Evolutionary conservation across 2,888 invertebrate species (phyloP).

Genomic region (Lithosia quadra): DNA sequence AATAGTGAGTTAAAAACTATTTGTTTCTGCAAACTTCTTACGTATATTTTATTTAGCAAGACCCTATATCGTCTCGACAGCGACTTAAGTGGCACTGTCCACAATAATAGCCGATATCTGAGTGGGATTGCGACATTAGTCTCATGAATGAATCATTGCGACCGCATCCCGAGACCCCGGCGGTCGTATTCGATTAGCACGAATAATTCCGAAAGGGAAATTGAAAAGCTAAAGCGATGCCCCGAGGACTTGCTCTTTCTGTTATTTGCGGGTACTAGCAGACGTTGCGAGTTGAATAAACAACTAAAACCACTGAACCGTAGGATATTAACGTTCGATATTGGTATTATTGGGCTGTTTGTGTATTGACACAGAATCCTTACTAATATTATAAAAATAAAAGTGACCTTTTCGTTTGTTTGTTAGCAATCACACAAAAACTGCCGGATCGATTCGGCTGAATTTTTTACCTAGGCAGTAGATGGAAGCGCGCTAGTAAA

Average conservation of each 20-base stretch:
- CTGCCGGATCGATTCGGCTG: no score
- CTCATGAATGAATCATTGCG: constrained; percentile 86
- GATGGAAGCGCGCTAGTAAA: no score
- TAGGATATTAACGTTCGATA: constrained; percentile 57
- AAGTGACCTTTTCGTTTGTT: constrained; percentile 16
- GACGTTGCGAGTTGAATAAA: constrained; percentile 74
- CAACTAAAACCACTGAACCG: constrained; percentile 67
- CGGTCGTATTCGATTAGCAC: constrained; percentile 86
- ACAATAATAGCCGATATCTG: constrained; percentile 75
- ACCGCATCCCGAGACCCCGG: constrained; percentile 73
- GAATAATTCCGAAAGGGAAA: constrained; percentile 87
- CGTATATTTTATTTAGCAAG: constrained; percentile 12
- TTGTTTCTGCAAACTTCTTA: background rate
- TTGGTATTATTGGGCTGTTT: constrained; percentile 54
- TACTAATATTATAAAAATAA: constrained; percentile 30
- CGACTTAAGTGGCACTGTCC: constrained; percentile 57
- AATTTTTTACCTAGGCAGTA: no score
- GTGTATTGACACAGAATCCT: constrained; percentile 34
- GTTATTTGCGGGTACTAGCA: constrained; percentile 81
- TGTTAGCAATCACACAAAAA: background rate
- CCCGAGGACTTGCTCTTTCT: constrained; percentile 86
- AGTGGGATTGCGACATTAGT: constrained; percentile 78
- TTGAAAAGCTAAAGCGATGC: constrained; percentile 86
- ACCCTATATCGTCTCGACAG: constrained; percentile 9
- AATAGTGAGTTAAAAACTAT: constrained; percentile 1